phyloP scores from a whole-genome alignment of 2,113 vertebrate species.

The Hassar affinis region DNA sequence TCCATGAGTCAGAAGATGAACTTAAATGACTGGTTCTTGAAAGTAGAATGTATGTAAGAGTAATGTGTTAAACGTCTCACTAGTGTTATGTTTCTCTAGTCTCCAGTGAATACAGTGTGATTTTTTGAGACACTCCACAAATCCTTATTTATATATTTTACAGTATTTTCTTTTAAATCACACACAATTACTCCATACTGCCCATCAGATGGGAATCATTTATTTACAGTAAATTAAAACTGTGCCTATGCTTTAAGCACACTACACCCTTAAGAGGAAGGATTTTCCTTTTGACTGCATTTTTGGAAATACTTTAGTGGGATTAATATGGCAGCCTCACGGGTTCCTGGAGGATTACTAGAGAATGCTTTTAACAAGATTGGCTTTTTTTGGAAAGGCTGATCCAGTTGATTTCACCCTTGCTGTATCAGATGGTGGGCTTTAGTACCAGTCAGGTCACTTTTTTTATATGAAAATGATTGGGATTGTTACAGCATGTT shows the following conservation, averaged over 20 bases:
- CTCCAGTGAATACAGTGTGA: neutral
- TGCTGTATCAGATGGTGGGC: constrained; percentile 4
- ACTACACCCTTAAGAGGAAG: constrained; percentile 16
- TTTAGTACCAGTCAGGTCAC: constrained; percentile 5
- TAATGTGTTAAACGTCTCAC: constrained; percentile 10
- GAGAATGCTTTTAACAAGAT: constrained; percentile 51
- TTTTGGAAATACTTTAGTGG: constrained; percentile 44
- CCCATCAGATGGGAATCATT: neutral
- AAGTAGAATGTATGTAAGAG: neutral
- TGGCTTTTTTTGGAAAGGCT: constrained; percentile 30
- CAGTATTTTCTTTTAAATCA: neutral
- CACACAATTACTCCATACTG: neutral
- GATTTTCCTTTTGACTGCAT: constrained; percentile 38
- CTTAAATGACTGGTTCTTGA: neutral
- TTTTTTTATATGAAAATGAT: neutral
- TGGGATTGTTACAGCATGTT: neutral
- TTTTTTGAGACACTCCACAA: neutral
- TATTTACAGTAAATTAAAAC: constrained; percentile 14
- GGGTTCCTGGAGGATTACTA: constrained; percentile 40
- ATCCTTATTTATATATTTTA: neutral
- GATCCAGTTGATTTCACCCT: constrained; percentile 34
- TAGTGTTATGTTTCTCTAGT: neutral
- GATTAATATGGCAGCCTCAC: constrained; percentile 45
- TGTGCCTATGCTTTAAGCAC: neutral
- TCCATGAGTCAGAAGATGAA: neutral